Conservation (phyloP, 1,140 invertebrate species). For the Pomacea maculata region DNA sequence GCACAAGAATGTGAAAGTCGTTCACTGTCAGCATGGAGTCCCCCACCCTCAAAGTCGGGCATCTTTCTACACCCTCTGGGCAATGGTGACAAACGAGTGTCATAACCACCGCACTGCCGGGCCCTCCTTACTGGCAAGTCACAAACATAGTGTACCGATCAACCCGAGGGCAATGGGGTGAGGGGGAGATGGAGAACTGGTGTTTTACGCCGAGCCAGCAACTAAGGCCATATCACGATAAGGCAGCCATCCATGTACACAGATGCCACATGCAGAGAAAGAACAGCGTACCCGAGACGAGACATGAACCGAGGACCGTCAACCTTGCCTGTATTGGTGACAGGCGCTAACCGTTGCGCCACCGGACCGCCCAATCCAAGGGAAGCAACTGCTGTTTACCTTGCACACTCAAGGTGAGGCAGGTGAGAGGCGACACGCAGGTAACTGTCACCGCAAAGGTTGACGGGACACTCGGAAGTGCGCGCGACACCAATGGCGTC, state of each 20-base stretch:
- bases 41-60: not conserved
- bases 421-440: conserved; percentile 18
- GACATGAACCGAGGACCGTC: too few species aligned
- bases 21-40: not conserved
- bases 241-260: too few species aligned
- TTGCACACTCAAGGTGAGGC: not conserved
- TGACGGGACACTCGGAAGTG: conserved; percentile 16
- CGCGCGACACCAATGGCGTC: conserved; percentile 12
- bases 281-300: too few species aligned
- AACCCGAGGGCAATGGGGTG: not conserved
- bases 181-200: too few species aligned
- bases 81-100: not conserved
- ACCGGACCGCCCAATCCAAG: not conserved
- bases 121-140: not conserved
- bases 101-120: not conserved
- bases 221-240: too few species aligned
- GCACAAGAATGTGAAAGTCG: too few species aligned
- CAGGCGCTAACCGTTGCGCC: not conserved
- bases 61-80: not conserved
- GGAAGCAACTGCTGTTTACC: not conserved
- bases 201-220: too few species aligned
- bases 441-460: conserved; percentile 12
- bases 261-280: too few species aligned
- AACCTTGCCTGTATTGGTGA: not conserved
- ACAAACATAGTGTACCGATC: not conserved